These are phyloP conservation scores for Melanotaenia trifasciata DNA, from an alignment of 2,797 vertebrate genomes.

Conservation along the genomic window DNA sequence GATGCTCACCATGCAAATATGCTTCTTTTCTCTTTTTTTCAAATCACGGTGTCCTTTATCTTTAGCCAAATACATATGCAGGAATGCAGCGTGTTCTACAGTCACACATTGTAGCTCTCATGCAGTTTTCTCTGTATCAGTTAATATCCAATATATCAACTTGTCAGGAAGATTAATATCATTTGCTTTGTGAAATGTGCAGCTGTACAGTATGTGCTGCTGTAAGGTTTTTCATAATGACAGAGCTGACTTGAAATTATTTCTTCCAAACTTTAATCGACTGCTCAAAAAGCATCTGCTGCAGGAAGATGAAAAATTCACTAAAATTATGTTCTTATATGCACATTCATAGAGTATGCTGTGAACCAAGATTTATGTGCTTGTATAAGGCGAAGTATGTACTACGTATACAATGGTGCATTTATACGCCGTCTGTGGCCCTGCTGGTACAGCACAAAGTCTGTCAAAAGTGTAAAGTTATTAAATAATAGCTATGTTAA, in stretches of 20 bases:
- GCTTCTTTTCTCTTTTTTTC: constrained; percentile 29
- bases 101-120: constrained; percentile 51
- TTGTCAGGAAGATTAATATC: constrained; percentile 72
- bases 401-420: not conserved
- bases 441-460: not conserved
- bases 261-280: constrained; percentile 61
- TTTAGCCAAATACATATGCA: constrained; percentile 63
- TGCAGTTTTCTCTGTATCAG: constrained; percentile 51
- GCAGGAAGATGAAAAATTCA: constrained; percentile 45
- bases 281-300: constrained; percentile 45
- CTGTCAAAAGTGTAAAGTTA: not conserved
- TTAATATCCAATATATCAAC: constrained; percentile 67
- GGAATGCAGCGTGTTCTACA: constrained; percentile 65
- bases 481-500: not conserved
- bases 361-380: constrained; percentile 15
- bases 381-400: constrained; percentile 10
- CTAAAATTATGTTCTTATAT: constrained; percentile 34
- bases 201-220: constrained; percentile 37
- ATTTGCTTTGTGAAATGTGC: constrained; percentile 54
- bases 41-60: constrained; percentile 68
- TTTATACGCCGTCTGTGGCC: constrained; percentile 11
- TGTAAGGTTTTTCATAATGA: constrained; percentile 53
- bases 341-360: constrained; percentile 19
- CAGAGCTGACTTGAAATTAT: constrained; percentile 57
- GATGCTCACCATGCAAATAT: constrained; percentile 70